Conservation (phyloP, 2,888 invertebrate species). For the Craniophora ligustri region DNA sequence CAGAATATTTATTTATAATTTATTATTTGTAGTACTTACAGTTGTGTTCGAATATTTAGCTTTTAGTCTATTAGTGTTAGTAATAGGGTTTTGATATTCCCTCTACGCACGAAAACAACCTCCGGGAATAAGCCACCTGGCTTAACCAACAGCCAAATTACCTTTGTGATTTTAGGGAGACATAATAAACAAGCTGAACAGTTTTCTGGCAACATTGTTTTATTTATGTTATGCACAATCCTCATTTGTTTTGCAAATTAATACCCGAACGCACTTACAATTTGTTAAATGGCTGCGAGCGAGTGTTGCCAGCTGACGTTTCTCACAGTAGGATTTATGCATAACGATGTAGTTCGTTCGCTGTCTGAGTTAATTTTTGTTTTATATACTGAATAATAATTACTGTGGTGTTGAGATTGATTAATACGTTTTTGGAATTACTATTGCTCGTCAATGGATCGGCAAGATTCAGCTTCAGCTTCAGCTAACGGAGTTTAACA, state of each 20-base stretch:
- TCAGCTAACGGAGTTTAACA: no score
- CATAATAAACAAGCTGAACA: slow-evolving; percentile 41
- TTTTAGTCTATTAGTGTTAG: no score
- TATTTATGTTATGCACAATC: slow-evolving; percentile 60
- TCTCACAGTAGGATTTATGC: slow-evolving; percentile 65
- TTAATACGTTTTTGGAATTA: not conserved
- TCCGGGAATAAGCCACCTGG: slow-evolving; percentile 20
- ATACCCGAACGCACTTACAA: slow-evolving; percentile 76
- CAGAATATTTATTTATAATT: no score
- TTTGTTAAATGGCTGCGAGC: slow-evolving; percentile 73
- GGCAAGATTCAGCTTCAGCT: no score
- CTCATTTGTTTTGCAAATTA: slow-evolving; percentile 84
- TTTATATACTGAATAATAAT: slow-evolving; percentile 28
- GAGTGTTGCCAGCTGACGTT: slow-evolving; percentile 69
- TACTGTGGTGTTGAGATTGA: not conserved
- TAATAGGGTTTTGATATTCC: not conserved
- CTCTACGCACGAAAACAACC: slow-evolving; percentile 1
- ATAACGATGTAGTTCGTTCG: slow-evolving; percentile 52
- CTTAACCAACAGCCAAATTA: slow-evolving; percentile 22
- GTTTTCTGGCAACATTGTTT: slow-evolving; percentile 52
- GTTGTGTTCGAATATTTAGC: no score
- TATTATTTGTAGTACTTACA: no score
- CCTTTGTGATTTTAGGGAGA: slow-evolving; percentile 54
- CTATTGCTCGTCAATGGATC: no score
- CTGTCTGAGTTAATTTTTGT: slow-evolving; percentile 41